phyloP scores from a whole-genome alignment of 2,888 invertebrate species.

The Phaonia tiefii region DNA sequence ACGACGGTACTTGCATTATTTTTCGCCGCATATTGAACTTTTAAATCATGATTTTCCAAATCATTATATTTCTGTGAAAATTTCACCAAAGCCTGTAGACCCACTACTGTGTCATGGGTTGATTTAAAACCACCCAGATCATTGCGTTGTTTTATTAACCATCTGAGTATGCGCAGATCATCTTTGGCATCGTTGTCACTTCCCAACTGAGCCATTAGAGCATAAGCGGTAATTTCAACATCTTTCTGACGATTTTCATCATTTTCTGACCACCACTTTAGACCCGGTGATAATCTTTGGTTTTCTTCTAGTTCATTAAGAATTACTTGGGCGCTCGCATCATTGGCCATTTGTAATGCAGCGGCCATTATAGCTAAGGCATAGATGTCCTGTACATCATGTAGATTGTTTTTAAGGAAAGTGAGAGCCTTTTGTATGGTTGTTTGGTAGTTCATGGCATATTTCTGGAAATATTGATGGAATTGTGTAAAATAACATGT shows the following conservation, averaged over 20 bases:
- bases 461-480: too few relatives aligned
- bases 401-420: slow-evolving; percentile 86
- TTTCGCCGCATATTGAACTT: slow-evolving; percentile 33
- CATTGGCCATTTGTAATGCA: slow-evolving; percentile 88
- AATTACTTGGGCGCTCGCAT: slow-evolving; percentile 85
- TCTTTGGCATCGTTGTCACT: neutral
- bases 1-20: neutral
- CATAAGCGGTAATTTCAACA: slow-evolving; percentile 93
- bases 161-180: slow-evolving; percentile 83
- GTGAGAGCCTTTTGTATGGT: slow-evolving; percentile 88
- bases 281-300: slow-evolving; percentile 80
- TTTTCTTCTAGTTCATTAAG: slow-evolving; percentile 81
- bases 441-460: slow-evolving; percentile 82
- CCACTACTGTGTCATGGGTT: slow-evolving; percentile 88
- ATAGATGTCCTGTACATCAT: slow-evolving; percentile 86
- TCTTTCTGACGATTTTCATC: slow-evolving; percentile 82
- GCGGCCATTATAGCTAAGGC: slow-evolving; percentile 88
- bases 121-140: slow-evolving; percentile 86
- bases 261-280: slow-evolving; percentile 90
- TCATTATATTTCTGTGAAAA: slow-evolving; percentile 82
- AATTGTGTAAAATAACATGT: too few relatives aligned
- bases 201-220: slow-evolving; percentile 85
- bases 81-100: slow-evolving; percentile 84
- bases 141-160: slow-evolving; percentile 86
- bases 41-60: neutral